phyloP scores from a whole-genome alignment of 2,113 vertebrate species.

The Vulpes ferrilata region DNA sequence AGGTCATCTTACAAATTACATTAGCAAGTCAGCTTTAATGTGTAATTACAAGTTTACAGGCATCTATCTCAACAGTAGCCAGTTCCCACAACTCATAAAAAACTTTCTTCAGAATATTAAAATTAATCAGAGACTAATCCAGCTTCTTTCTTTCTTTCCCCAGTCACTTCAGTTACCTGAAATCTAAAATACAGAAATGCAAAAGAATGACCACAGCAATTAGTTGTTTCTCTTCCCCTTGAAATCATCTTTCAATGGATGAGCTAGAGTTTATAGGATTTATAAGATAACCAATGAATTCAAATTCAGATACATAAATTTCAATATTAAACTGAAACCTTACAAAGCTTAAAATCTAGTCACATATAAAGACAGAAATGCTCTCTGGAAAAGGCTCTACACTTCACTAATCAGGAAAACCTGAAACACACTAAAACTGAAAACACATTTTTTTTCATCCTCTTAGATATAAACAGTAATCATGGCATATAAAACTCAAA shows the following conservation, averaged over 20 bases:
- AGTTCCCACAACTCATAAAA: conserved; percentile 19
- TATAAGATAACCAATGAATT: conserved; percentile 5
- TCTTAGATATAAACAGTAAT: not conserved
- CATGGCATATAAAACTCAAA: not conserved
- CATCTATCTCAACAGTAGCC: not conserved
- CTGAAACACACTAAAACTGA: not conserved
- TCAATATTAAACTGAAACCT: conserved; percentile 29
- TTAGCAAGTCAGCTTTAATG: not conserved
- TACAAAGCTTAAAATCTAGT: conserved; percentile 57
- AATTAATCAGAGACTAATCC: not conserved
- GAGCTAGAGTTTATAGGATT: not conserved
- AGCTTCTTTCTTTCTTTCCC: not conserved
- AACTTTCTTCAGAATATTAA: conserved; percentile 27
- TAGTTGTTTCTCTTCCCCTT: not conserved
- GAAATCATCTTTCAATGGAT: conserved; percentile 15
- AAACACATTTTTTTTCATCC: not conserved
- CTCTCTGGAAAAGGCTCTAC: conserved; percentile 29
- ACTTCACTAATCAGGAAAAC: not conserved
- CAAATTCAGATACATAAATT: conserved; percentile 47
- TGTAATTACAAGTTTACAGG: not conserved
- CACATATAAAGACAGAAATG: conserved; percentile 6
- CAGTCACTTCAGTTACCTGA: not conserved
- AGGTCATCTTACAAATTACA: not conserved
- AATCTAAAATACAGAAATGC: not conserved
- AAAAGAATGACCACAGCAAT: not conserved